Percentiles rank a stretch among this genome's conserved stretches.
Evolutionary conservation across 2,888 invertebrate genomes (phyloP).

Genomic region (Boloria euphrosyne): DNA sequence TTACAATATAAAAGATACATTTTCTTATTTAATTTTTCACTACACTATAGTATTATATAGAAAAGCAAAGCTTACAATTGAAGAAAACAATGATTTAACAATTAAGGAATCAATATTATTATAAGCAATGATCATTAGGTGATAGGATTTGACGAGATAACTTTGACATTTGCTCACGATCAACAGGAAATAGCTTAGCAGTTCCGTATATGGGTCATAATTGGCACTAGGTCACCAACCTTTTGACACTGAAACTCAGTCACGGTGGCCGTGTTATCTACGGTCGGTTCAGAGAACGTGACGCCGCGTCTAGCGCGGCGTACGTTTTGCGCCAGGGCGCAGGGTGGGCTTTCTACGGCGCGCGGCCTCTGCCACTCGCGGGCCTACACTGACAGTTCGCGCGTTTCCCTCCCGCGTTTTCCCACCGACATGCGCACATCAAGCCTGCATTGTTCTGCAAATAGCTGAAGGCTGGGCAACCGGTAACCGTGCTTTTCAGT

Average conservation of each 20-base stretch:
- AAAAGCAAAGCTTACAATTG: background rate
- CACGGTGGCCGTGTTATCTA: conserved; percentile 70
- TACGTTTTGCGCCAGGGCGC: conserved; percentile 77
- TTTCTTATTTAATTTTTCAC: no score
- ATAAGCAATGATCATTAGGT: background rate
- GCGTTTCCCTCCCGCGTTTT: conserved; percentile 70
- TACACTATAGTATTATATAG: no score
- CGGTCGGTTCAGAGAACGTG: conserved; percentile 78
- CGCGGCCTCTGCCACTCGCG: conserved; percentile 76
- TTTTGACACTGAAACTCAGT: conserved; percentile 80
- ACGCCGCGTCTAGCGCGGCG: conserved; percentile 78
- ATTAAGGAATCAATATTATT: background rate
- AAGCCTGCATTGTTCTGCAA: conserved; percentile 80
- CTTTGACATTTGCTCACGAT: conserved; percentile 64
- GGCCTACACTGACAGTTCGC: conserved; percentile 76
- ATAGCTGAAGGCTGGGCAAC: conserved; percentile 71
- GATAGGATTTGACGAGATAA: conserved; percentile 37
- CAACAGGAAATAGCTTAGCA: conserved; percentile 50
- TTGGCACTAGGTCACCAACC: conserved; percentile 75
- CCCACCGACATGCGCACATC: conserved; percentile 75
- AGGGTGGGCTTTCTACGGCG: conserved; percentile 65
- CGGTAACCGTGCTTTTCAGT: conserved; percentile 58
- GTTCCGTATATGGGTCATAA: conserved; percentile 54
- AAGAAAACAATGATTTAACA: background rate
- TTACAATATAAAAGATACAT: background rate